Base-by-base conservation (phyloP, 2,888 invertebrate genomes). In the Gasteruption jaculator region DNA sequence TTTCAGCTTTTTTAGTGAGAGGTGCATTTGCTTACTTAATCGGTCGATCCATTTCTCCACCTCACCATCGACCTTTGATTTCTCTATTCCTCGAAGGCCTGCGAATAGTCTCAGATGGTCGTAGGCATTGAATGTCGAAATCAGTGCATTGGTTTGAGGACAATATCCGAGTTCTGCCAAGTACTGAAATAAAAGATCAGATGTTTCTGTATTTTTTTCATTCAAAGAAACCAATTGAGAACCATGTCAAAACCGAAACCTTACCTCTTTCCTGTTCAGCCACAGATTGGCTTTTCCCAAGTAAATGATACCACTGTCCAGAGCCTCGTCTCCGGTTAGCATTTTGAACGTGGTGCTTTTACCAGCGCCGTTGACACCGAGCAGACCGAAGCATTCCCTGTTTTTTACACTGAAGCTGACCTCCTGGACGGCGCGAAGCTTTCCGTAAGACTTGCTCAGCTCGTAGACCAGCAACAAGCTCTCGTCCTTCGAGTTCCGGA, bases 321-420 rank as follows among this genome's bases (percentile, higher is more conserved):
- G 58, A 16, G 60, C 68, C 58, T 83, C 84, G 61, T 90, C 91
- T 0, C 92, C 91, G 34, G 91, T 91, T 57, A 92, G 73, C 86
- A 91, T 90, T 72, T 86, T 87, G 66, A 94, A 94, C 0, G 92
- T 91, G 1, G 85, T 83, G 0, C 89, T 90, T 70, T 91, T 91
- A 0, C 91, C 91, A 3, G 91, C 90, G 7, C 91, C 91, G 64
- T 91, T 91, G 0, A 89, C 83, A 1, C 91, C 89, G 35, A 91
- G 72, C 26, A 91, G 69, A 2, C 90, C 90, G 58, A 91, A 91
- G 60, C 88, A 88, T 71, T 90, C 90, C 7, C 79, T 79, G 44
- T 81, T 75, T 38, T 79, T 79, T 0, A 88, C 81, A 32, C 81
- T 85, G 61, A 80, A 64, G 61, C 68, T 83, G 4, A 88, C 73